Conservation (phyloP, 2,113 vertebrate species). For the Scartelaos histophorus region DNA sequence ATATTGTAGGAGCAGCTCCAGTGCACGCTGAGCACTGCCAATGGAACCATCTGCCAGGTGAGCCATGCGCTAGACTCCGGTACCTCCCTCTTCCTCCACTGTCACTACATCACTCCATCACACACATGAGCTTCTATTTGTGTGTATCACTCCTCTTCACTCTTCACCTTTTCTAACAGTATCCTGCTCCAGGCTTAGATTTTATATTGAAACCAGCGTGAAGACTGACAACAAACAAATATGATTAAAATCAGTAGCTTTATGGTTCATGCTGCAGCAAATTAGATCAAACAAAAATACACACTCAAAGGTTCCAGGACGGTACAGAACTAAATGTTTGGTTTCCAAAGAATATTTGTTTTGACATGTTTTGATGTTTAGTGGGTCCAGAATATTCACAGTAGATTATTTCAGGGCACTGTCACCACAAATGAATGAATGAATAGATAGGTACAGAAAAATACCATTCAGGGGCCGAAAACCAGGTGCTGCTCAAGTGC, state of each 20-base stretch:
- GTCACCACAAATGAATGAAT: too few species aligned
- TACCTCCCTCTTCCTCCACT: constrained; percentile 38
- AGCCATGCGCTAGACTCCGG: constrained; percentile 54
- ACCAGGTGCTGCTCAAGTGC: too few species aligned
- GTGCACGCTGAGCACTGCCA: constrained; percentile 65
- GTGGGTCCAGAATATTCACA: too few species aligned
- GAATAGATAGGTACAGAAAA: too few species aligned
- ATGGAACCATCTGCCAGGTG: constrained; percentile 74
- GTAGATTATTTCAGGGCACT: too few species aligned
- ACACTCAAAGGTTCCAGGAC: not conserved
- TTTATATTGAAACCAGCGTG: constrained; percentile 35
- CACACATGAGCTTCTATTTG: constrained; percentile 15
- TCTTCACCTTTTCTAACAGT: constrained; percentile 26
- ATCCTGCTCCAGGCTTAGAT: constrained; percentile 27
- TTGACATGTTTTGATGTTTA: too few species aligned
- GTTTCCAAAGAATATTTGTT: too few species aligned
- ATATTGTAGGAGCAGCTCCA: constrained; percentile 56
- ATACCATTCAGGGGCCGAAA: too few species aligned
- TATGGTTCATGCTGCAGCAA: not conserved
- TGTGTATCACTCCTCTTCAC: constrained; percentile 15
- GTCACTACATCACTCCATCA: constrained; percentile 18
- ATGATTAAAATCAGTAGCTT: constrained; percentile 19
- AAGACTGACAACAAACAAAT: constrained; percentile 29
- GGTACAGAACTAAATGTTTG: not conserved
- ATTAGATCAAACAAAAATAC: not conserved